These are phyloP conservation scores for Callopanchax toddi DNA, from an alignment of 2,113 vertebrate genomes.

Conservation along the genomic window DNA sequence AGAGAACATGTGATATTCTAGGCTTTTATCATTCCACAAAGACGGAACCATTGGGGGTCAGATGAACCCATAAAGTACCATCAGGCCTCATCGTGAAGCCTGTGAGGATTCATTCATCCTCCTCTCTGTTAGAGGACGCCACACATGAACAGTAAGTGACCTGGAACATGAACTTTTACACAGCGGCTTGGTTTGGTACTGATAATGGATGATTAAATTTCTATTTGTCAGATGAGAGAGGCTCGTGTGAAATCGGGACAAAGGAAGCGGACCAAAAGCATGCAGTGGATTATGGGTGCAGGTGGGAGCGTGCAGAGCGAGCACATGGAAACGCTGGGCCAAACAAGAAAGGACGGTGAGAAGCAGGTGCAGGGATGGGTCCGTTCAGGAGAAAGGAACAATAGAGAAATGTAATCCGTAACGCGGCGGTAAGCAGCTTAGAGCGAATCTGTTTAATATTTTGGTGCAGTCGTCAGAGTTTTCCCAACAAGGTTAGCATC, in stretches of 20 bases:
- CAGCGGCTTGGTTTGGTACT: slow-evolving; percentile 24
- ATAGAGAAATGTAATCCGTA: too few relatives aligned
- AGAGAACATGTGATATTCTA: too few relatives aligned
- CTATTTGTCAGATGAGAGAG: slow-evolving; percentile 25
- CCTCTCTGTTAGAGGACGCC: background rate
- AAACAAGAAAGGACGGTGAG: background rate
- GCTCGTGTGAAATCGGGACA: slow-evolving; percentile 65
- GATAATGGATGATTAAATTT: slow-evolving; percentile 68
- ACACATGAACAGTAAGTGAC: slow-evolving; percentile 32
- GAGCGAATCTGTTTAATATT: background rate
- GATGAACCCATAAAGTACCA: too few relatives aligned
- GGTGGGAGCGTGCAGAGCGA: slow-evolving; percentile 46
- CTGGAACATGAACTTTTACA: slow-evolving; percentile 15
- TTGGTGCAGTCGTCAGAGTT: slow-evolving; percentile 8
- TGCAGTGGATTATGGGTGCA: slow-evolving; percentile 50
- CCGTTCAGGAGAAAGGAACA: too few relatives aligned
- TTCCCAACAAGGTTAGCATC: slow-evolving; percentile 3
- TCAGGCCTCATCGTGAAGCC: too few relatives aligned
- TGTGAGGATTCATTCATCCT: background rate
- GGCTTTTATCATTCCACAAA: too few relatives aligned
- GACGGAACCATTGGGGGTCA: too few relatives aligned
- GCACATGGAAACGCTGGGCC: slow-evolving; percentile 32
- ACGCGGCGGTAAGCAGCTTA: background rate
- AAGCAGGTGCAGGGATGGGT: background rate
- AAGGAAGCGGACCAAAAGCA: slow-evolving; percentile 21